Percentiles rank a stretch among this genome's conserved stretches.
Evolutionary conservation across 2,113 vertebrate species (phyloP).

Genomic region (Myodes glareolus): DNA sequence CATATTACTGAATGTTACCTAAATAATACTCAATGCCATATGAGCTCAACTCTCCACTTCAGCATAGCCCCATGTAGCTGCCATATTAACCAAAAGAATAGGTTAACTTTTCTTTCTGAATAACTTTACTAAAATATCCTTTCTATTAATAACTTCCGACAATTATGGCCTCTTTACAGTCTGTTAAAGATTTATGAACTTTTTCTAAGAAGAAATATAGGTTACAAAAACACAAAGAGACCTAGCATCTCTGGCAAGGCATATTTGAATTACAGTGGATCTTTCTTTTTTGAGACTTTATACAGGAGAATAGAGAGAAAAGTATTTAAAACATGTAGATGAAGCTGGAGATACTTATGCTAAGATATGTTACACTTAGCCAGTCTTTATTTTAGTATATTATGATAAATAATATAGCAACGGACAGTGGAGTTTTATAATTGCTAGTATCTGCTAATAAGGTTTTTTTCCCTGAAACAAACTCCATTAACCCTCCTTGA

Average conservation of each 20-base stretch:
- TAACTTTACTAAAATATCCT: background rate
- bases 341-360: background rate
- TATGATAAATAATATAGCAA: background rate
- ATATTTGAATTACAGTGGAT: background rate
- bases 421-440: constrained; percentile 20
- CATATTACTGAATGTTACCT: background rate
- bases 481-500: constrained; percentile 47
- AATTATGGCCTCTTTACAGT: background rate
- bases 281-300: constrained; percentile 14
- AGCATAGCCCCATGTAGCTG: background rate
- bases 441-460: constrained; percentile 48
- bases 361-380: background rate
- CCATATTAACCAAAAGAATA: background rate
- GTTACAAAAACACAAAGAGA: background rate
- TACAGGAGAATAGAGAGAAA: background rate
- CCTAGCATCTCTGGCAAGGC: background rate
- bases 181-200: background rate
- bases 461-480: constrained; percentile 23
- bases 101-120: background rate
- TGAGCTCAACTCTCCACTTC: background rate
- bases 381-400: constrained; percentile 40
- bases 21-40: background rate
- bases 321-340: constrained; percentile 12
- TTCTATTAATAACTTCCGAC: background rate
- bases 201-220: background rate